Evolutionary conservation across 2,797 vertebrate species (phyloP).

Genomic region (Ambastaia sidthimunki): DNA sequence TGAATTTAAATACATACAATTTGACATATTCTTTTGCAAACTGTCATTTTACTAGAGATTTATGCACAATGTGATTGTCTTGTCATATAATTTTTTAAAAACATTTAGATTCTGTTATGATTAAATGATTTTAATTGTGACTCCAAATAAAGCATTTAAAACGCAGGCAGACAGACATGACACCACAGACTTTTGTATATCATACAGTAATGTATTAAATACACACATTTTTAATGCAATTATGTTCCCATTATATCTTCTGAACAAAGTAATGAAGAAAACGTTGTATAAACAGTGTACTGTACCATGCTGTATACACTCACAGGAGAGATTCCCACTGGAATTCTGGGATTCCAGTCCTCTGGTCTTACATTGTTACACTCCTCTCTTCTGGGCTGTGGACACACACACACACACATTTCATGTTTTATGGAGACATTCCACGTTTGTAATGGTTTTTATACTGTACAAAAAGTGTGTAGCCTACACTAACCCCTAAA

Average conservation of each 20-base stretch:
- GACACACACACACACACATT: conserved; percentile 50
- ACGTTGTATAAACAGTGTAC: not conserved
- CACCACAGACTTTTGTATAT: not conserved
- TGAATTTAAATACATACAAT: not conserved
- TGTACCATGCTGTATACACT: conserved; percentile 62
- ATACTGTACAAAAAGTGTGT: no score
- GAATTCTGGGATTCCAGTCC: conserved; percentile 85
- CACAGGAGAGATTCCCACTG: conserved; percentile 84
- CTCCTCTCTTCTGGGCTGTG: conserved; percentile 82
- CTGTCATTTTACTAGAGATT: no score
- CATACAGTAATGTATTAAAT: not conserved
- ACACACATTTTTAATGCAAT: no score
- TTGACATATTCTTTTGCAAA: no score
- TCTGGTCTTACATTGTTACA: conserved; percentile 81
- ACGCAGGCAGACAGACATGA: not conserved
- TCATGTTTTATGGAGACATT: no score
- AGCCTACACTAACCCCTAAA: no score
- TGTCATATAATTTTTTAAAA: not conserved
- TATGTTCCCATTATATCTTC: not conserved
- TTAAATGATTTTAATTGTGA: not conserved
- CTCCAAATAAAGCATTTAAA: no score
- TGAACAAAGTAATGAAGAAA: conserved; percentile 9
- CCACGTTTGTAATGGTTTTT: no score
- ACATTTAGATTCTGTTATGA: not conserved
- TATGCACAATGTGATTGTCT: no score